Base-by-base conservation (phyloP, 2,113 vertebrate species). In the Serilophus lunatus region DNA sequence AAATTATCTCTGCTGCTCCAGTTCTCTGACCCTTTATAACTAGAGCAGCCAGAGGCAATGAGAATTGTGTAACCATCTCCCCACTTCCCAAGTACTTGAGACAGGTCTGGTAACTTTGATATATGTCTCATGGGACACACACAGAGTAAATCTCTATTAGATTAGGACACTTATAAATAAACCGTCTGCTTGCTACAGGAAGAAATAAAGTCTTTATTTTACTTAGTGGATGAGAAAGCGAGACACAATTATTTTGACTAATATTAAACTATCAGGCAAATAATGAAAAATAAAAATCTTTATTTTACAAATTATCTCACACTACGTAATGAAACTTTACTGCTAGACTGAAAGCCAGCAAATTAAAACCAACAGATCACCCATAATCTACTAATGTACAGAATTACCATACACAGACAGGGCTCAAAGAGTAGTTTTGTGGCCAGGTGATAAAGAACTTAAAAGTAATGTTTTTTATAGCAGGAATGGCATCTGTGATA, bases 131-230 rank as follows among this genome's bases (percentile, higher is more conserved):
- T 35, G 80, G 60, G 95, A 86, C 71, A 47, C 71, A 47, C 38
- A 51, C 49, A 28, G 49, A 56, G 87, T 93, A 92, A 94, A 95
- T 87, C 90, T 93, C 76, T 92, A 60, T 78, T 95, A 78, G 82
- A 96, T 85, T 92, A 94, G 94, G 93, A 53, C 90, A 88, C 72
- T 96, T 96, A 94, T 80, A 96, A 93, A 94, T 95, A 94, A 94
- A 94, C 79, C 50, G 29, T 5, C 87, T 82, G 70, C 74, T 91
- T 82, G 69, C 76, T 64, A 78, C 12, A 49, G 69, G 60, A 86
- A 76, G 60, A 91, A 96, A 91, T 45, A n/a, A 94, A 50, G 26
- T 51, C 60, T 44, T 88, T 57, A 70, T 82, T 93, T 91, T 57
- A 84, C 72, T 68, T 93, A 60, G 18, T 0, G 0, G 72, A 81